phyloP scores from a whole-genome alignment of 2,797 vertebrate genomes.

The Clarias laeviceps region DNA sequence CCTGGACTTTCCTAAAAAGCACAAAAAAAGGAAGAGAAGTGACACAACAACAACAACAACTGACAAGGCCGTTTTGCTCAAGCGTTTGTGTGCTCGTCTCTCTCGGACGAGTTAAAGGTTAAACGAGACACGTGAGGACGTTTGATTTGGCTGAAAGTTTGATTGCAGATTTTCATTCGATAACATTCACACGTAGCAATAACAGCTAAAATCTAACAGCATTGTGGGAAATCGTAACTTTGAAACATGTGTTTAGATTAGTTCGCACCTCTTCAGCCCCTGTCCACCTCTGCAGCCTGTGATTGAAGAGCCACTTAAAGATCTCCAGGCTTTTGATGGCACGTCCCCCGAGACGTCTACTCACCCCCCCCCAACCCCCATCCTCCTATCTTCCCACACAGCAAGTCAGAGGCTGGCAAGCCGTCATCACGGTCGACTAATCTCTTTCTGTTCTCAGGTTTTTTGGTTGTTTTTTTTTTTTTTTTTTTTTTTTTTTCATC shows the following conservation, averaged over 20 bases:
- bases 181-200: neutral
- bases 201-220: neutral
- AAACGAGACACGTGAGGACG: neutral
- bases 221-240: neutral
- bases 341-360: slow-evolving; percentile 47
- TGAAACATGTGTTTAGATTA: neutral
- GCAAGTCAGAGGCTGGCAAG: slow-evolving; percentile 25
- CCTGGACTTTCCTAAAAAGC: neutral
- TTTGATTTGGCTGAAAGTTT: no score
- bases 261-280: neutral
- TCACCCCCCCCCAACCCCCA: slow-evolving; percentile 36
- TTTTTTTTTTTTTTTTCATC: no score
- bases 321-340: slow-evolving; percentile 46
- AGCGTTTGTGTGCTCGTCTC: neutral
- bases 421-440: slow-evolving; percentile 12
- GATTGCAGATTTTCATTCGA: neutral
- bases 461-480: no score
- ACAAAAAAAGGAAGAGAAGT: neutral
- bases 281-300: neutral
- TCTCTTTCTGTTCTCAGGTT: neutral
- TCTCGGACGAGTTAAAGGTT: neutral
- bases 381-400: neutral
- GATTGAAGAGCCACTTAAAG: neutral
- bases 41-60: neutral
- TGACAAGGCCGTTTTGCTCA: neutral